A percentile compares a stretch with the other conserved stretches of the same genome.
Evolutionary conservation across 1,140 invertebrate species (phyloP).

Genomic region (Dreissena polymorpha): DNA sequence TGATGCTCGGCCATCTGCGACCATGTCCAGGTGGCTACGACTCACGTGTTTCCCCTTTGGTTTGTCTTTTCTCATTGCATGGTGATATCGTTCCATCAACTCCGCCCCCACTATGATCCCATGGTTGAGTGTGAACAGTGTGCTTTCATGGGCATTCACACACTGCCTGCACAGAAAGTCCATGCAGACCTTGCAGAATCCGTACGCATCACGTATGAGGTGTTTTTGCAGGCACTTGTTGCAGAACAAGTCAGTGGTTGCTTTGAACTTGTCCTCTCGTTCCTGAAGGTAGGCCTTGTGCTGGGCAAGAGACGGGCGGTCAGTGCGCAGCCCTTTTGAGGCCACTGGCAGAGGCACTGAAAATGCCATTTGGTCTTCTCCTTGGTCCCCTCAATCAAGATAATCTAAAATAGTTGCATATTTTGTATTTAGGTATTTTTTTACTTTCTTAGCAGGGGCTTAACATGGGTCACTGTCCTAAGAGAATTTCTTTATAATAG

Average conservation of each 20-base stretch:
- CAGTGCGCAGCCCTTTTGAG: constrained; percentile 7
- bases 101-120: constrained; percentile 32
- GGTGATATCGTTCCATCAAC: constrained; percentile 36
- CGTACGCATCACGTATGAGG: constrained; percentile 20
- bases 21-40: constrained; percentile 26
- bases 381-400: no score
- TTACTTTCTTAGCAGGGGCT: no score
- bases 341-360: constrained; percentile 21
- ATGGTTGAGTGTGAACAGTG: constrained; percentile 49
- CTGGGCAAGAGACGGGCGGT: neutral
- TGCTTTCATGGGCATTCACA: constrained; percentile 44
- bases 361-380: constrained; percentile 11
- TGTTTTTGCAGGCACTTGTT: constrained; percentile 16
- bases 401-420: no score
- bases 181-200: constrained; percentile 50
- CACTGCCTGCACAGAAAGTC: constrained; percentile 44
- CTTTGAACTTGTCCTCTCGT: constrained; percentile 19
- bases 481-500: no score
- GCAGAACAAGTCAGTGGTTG: constrained; percentile 39
- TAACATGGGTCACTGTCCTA: no score
- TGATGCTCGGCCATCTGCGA: constrained; percentile 26
- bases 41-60: constrained; percentile 1
- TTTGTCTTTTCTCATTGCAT: constrained; percentile 49
- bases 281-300: neutral
- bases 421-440: no score